A percentile compares a stretch with the other conserved stretches of the same genome.
These are phyloP conservation scores for Pollenia labialis DNA, from an alignment of 2,888 invertebrate species.

Conservation along the genomic window DNA sequence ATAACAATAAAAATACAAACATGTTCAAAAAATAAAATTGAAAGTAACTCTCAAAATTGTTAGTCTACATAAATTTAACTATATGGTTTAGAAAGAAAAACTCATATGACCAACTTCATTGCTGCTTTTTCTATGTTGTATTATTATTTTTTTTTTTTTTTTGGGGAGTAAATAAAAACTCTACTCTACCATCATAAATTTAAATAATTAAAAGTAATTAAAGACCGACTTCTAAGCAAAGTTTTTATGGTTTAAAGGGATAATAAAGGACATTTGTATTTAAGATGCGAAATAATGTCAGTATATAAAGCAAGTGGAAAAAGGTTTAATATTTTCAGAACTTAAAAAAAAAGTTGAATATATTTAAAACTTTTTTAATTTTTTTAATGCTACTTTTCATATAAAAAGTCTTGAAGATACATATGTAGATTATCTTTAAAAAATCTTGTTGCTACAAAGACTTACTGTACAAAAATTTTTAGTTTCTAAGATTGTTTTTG, in stretches of 20 bases:
- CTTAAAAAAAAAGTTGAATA: too few relatives aligned
- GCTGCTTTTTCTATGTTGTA: background rate
- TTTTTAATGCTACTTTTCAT: too few relatives aligned
- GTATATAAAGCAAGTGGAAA: too few relatives aligned
- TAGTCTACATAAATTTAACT: background rate
- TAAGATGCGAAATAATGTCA: too few relatives aligned
- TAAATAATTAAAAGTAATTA: background rate
- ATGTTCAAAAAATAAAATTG: slow-evolving; percentile 31
- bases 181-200: background rate
- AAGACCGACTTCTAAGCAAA: background rate
- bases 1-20: slow-evolving; percentile 29
- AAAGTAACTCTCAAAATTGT: slow-evolving; percentile 23
- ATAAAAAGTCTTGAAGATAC: too few relatives aligned
- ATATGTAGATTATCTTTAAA: too few relatives aligned
- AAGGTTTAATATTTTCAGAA: too few relatives aligned
- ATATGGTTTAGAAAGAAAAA: background rate
- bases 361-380: too few relatives aligned
- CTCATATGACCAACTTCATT: slow-evolving; percentile 7
- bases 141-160: background rate
- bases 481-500: too few relatives aligned
- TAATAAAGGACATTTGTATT: background rate
- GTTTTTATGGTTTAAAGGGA: background rate
- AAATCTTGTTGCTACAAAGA: too few relatives aligned
- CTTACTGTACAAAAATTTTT: too few relatives aligned
- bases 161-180: background rate